A percentile compares a stretch with the other conserved stretches of the same genome.
Evolutionary conservation across 2,113 vertebrate species (phyloP).

Genomic region (Martes martes): DNA sequence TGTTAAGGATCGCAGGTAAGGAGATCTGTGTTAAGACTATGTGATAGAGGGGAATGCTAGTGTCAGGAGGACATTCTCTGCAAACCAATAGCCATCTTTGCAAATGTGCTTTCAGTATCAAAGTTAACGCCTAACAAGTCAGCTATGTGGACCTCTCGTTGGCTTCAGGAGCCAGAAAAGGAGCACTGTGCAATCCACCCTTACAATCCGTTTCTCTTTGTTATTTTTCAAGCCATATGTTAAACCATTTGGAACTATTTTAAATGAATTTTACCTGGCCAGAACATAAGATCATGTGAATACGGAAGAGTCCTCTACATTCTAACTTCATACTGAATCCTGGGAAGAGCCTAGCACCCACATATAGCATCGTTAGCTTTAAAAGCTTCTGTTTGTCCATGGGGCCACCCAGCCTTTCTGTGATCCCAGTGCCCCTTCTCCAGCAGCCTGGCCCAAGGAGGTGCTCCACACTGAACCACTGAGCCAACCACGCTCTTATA

Average conservation of each 20-base stretch:
- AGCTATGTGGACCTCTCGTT: slow-evolving; percentile 47
- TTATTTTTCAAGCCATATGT: background rate
- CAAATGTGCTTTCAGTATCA: slow-evolving; percentile 31
- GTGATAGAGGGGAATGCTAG: background rate
- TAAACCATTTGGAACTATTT: background rate
- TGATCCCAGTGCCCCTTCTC: background rate
- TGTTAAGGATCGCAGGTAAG: no score
- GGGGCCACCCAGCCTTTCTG: no score
- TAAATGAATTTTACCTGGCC: background rate
- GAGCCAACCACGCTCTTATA: background rate
- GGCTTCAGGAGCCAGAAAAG: background rate
- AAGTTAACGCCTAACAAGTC: background rate
- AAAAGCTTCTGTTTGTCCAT: background rate
- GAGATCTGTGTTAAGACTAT: accelerated
- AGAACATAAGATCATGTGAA: accelerated
- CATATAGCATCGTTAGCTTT: accelerated
- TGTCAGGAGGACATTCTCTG: slow-evolving; percentile 41
- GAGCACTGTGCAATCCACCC: accelerated
- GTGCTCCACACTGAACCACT: no score
- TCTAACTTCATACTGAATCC: background rate
- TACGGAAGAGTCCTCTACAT: background rate
- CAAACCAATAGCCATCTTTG: slow-evolving; percentile 44
- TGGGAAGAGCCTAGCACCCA: background rate
- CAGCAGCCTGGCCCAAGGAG: background rate
- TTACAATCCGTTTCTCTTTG: background rate